Conservation (phyloP, 2,797 vertebrate species). For the Setipinna tenuifilis region DNA sequence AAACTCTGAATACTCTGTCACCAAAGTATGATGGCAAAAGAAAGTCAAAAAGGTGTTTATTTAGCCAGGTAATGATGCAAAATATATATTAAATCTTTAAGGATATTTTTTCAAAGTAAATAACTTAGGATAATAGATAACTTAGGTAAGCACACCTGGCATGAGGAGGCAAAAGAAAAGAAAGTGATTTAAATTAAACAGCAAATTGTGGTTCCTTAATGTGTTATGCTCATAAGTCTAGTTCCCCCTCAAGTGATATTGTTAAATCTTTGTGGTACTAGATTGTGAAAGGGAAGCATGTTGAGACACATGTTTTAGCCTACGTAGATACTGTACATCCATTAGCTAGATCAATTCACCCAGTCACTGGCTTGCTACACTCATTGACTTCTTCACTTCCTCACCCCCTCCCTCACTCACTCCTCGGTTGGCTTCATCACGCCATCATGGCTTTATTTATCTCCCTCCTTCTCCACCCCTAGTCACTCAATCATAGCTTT, state of each 20-base stretch:
- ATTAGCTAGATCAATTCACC: constrained; percentile 5
- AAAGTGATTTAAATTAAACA: background rate
- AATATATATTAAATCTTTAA: background rate
- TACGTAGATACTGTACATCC: background rate
- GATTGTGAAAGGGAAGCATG: background rate
- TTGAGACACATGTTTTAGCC: background rate
- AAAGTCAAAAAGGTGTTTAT: background rate
- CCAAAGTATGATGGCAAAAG: background rate
- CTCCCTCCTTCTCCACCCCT: background rate
- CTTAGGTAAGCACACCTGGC: background rate
- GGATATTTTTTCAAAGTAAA: background rate
- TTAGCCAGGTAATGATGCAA: background rate
- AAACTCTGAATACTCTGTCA: constrained; percentile 15
- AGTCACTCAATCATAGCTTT: too few species aligned
- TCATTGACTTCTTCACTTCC: background rate
- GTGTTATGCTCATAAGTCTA: background rate
- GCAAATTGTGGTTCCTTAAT: background rate
- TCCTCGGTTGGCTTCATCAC: background rate
- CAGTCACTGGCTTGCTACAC: background rate
- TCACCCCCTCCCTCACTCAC: background rate
- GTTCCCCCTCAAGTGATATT: background rate
- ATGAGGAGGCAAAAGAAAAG: background rate
- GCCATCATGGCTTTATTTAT: background rate
- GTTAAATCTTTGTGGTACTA: background rate
- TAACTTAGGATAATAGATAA: background rate